Evolutionary conservation across 2,113 vertebrate species (phyloP), one percentile per base, ranked within the genome.

Genomic region (Mormoops blainvillei): DNA sequence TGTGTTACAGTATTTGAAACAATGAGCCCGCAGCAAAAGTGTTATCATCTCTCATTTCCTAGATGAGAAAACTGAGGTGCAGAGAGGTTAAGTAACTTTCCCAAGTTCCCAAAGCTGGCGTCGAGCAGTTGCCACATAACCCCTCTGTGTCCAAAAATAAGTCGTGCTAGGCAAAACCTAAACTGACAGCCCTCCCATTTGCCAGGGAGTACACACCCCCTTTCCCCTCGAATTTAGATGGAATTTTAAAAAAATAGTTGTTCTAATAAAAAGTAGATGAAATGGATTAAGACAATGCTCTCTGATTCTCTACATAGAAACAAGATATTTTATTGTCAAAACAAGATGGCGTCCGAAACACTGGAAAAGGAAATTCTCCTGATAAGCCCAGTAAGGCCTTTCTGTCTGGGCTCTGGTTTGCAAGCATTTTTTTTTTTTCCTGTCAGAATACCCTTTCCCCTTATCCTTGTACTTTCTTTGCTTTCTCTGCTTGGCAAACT

Each of bases 31-130:
- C 24, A 43, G 43, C 38, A 67, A 77, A 74, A 38, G 48, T 70
- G 31, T 86, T 73, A 95, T 86, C 93, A 73, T 67, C 76, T 50
- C 50, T 97, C 67, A 88, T 81, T 95, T 96, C 61, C 61, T 43
- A 89, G 78, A 94, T 70, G 73, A 86, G 52, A 87, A 96, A 95
- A 92, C 61, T 67, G 88, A 85, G 70, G 76, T 67, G 56, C 8
- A n/a, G 36, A 89, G 22, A 87, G 87, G 63, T 92, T 95, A 92
- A 81, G 48, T 81, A 52, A 80, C 45, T 90, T 70, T 58, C 48
- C 83, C 43, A 70, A 58, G 78, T 89, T 97, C 48, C 67, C 61
- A 58, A 81, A 95, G 38, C 54, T 52, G 12, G 18, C n/a, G 50
- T 67, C 24, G 28, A 87, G 84, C 24, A 87, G 74, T 48, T 84